Evolutionary conservation across 2,888 invertebrate species (phyloP), one percentile per base, ranked within the genome.

Genomic region (Xylocampa areola): DNA sequence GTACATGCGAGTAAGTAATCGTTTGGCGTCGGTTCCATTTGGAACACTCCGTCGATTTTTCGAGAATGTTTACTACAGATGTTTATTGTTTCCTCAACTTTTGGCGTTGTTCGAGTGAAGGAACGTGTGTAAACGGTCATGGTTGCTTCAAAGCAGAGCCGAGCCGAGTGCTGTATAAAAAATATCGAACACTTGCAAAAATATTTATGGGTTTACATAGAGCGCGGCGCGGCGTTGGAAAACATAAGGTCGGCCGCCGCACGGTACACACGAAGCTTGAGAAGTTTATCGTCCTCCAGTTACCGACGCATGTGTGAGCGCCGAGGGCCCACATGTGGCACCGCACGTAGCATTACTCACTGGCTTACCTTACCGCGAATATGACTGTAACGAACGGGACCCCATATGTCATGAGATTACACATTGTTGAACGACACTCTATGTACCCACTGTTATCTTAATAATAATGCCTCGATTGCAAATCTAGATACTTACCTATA

Each of bases 151-250:
- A 47, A 66, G n/a, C n/a, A n/a, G n/a, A 55, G 37, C 27, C n/a
- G n/a, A 52, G 39, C 43, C 51, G 27, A 27, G 16, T 11, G 29
- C 4, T 36, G 45, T 47, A 47, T 44, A 40, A 50, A 54, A 61
- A 37, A 60, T 54, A 71, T 41, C 36, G 21, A 68, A 45, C 58
- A 52, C 51, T 54, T 72, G 68, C 44, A 58, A 68, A 53, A 68
- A 62, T 72, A 62, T 67, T 57, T 32, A 50, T 45, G 3, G 6
- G 23, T 43, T 39, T 33, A n/a, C n/a, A n/a, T n/a, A n/a, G 19
- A 14, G 21, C 23, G 19, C 13, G 25, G 25, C 14, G 47, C 30
- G 27, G 51, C 32, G 17, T 29, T 49, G 8, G 11, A 29, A 19
- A 58, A 40, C 62, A 36, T 48, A 35, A 41, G 41, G 59, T 14